Percentiles rank a stretch among this genome's conserved stretches.
These are phyloP conservation scores for Mechanitis messenoides DNA, from an alignment of 2,888 invertebrate genomes.

Conservation along the genomic window DNA sequence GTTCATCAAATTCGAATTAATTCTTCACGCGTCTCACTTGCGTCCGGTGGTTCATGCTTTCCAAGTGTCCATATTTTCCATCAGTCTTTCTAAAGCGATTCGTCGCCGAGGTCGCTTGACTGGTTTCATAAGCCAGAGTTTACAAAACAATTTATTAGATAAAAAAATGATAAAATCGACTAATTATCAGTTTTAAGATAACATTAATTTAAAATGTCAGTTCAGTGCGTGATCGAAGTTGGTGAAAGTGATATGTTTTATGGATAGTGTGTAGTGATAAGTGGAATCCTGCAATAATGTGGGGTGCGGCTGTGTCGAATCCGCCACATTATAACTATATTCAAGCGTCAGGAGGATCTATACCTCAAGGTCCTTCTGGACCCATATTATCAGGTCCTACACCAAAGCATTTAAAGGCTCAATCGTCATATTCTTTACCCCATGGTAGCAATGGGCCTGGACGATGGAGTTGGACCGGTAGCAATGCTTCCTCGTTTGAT, in stretches of 20 bases:
- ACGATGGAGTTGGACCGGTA: constrained; percentile 75
- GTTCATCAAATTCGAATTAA: constrained; percentile 68
- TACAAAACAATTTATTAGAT: constrained; percentile 50
- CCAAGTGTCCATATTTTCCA: constrained; percentile 63
- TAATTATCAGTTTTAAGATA: constrained; percentile 61
- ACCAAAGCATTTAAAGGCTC: constrained; percentile 59
- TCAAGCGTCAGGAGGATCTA: constrained; percentile 52
- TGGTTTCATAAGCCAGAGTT: constrained; percentile 46
- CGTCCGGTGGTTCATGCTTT: constrained; percentile 72
- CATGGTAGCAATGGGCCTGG: constrained; percentile 75
- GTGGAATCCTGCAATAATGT: constrained; percentile 54
- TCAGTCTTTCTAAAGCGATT: constrained; percentile 66
- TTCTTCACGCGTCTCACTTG: constrained; percentile 66
- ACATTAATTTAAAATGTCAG: constrained; percentile 49
- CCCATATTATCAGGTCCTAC: constrained; percentile 60
- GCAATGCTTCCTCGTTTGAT: constrained; percentile 71
- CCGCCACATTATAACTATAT: constrained; percentile 69
- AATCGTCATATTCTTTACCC: constrained; percentile 73
- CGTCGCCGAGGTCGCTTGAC: constrained; percentile 63
- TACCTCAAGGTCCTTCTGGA: constrained; percentile 58
- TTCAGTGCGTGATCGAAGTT: constrained; percentile 53
- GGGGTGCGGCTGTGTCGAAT: constrained; percentile 69
- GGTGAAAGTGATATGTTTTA: constrained; percentile 55
- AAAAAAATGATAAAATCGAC: constrained; percentile 50
- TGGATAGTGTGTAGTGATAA: constrained; percentile 23